Conservation (phyloP, 2,113 vertebrate genomes). For the Anolis carolinensis region DNA sequence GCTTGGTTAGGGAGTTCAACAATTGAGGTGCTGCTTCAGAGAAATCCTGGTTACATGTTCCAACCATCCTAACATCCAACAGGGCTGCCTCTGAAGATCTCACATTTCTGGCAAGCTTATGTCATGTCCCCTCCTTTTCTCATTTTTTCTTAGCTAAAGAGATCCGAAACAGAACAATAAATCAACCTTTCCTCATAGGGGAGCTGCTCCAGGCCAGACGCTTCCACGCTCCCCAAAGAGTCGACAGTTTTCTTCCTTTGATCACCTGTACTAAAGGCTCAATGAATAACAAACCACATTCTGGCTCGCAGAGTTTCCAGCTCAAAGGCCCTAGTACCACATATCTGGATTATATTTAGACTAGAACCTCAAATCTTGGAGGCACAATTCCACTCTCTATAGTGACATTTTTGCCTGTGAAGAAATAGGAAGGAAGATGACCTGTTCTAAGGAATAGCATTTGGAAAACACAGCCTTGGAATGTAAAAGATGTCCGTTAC, state of each 20-base stretch:
- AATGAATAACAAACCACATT: not conserved
- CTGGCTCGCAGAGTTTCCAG: not conserved
- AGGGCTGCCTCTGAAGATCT: too few relatives aligned
- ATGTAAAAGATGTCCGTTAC: not conserved
- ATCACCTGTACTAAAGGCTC: not conserved
- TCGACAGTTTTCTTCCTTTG: not conserved
- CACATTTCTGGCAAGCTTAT: too few relatives aligned
- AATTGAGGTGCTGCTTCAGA: too few relatives aligned
- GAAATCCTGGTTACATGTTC: too few relatives aligned
- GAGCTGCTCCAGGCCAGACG: too few relatives aligned
- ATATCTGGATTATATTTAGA: not conserved
- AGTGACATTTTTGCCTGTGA: not conserved
- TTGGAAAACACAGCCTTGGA: not conserved
- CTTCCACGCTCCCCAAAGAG: not conserved
- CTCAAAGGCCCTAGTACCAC: not conserved
- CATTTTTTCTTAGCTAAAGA: too few relatives aligned
- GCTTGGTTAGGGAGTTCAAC: too few relatives aligned
- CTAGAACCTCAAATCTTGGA: not conserved
- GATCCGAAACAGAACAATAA: too few relatives aligned
- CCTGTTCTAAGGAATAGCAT: not conserved
- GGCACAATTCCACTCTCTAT: not conserved
- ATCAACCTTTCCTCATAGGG: too few relatives aligned
- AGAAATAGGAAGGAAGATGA: not conserved
- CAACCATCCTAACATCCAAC: too few relatives aligned
- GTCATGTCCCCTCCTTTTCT: too few relatives aligned